Percentiles rank a stretch among this genome's conserved stretches.
phyloP scores from a whole-genome alignment of 92 coral and sea anemone genomes.

The Actinostola sp. region DNA sequence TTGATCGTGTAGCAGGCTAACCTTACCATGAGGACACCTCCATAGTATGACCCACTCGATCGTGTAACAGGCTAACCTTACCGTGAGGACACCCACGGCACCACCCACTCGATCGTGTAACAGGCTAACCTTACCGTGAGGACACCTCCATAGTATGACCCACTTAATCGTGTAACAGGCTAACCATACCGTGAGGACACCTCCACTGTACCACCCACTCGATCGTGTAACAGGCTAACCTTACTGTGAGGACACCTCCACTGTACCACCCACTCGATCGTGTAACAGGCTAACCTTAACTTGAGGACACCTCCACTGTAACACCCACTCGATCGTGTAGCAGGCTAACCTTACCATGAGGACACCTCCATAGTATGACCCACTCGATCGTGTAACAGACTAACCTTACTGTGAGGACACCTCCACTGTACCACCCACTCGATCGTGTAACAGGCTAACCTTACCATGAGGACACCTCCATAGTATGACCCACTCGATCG shows the following conservation, averaged over 20 bases:
- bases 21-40: not conserved
- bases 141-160: slow-evolving; percentile 4
- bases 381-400: no score
- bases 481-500: no score
- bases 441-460: no score
- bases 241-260: not conserved
- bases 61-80: not conserved
- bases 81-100: no score
- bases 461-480: no score
- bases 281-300: no score
- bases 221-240: not conserved
- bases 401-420: no score
- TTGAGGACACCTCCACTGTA: no score
- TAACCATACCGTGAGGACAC: not conserved
- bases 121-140: not conserved
- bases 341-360: no score
- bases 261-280: no score
- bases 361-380: not conserved
- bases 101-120: not conserved
- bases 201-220: not conserved
- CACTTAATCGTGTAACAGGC: not conserved
- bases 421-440: no score
- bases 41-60: not conserved
- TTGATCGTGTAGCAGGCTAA: not conserved
- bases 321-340: no score